Evolutionary conservation across 1,140 invertebrate species (phyloP), one percentile per base, ranked within the genome.

Genomic region (Habropoda laboriosa): DNA sequence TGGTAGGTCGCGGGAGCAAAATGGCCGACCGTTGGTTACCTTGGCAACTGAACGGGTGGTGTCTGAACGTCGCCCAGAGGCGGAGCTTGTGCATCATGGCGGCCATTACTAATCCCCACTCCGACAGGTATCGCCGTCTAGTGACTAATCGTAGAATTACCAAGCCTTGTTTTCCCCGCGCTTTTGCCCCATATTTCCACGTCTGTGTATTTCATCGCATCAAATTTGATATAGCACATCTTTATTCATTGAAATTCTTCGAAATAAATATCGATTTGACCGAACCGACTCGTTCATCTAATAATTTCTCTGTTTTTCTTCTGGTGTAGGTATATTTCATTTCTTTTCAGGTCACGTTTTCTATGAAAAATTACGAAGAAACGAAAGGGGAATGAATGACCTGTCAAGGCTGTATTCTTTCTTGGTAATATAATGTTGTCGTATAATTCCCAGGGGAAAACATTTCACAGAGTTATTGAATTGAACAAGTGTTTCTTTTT

Each of bases 91-190:
- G 21, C 0, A 13, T 12, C 4, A 5, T 61, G 88, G 82, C 90
- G 86, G 90, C 92, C 92, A 92, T 92, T 75, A 87, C 82, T 70
- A 35, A 80, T 79, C 71, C 77, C 49, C 61, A 55, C 87, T 85
- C 91, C 88, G 90, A 85, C 72, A 90, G 86, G 61, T 86, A 86
- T 74, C 86, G 89, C 90, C 90, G 88, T 63, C 91, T 92, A 66
- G 57, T 53, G 68, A 6, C 6, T 7, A 68, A 18, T 21, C 2
- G n/a, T 4, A 12, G 30, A 75, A 85, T 35, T 27, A 13, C 8
- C n/a, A 47, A 30, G 27, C 51, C 60, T 51, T 47, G 63, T 53
- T 74, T 78, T 85, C 40, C 40, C 74, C 45, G 38, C 72, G 70
- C 70, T 79, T 72, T 72, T 55, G 24, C 6, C 64, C 16, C 2